Base-by-base conservation (phyloP, 2,888 invertebrate species). In the Spicauda simplicius region DNA sequence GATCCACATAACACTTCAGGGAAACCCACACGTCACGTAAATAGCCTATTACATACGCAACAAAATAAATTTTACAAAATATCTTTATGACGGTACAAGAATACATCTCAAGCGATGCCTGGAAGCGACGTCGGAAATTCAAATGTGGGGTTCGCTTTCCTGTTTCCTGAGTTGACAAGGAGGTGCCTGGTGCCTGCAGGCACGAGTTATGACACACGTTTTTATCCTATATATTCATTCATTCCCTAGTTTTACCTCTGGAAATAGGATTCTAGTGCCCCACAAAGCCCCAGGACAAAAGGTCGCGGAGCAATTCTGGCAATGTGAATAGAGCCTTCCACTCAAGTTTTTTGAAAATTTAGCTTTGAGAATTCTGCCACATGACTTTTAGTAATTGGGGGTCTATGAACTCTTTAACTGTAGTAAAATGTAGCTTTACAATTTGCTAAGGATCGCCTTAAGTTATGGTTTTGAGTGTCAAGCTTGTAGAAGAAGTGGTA, bases 221-320 rank as follows among this genome's bases (percentile, higher is more conserved):
- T 64, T 50, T 64, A 64, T 57, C 33, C 56, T 64, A 54, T n/a
- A n/a, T n/a, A n/a, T n/a, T n/a, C 54, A 54, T 54, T 16, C 56
- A 8, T 5, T n/a, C 20, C 62, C 16, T 11, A 16, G 41, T 48
- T 63, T 63, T 54, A 55, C 33, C 33, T 52, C 60, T 16, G 50
- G 45, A 63, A 62, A 63, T 63, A 54, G 54, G 62, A 62, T 62
- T 53, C 37, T 53, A 55, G 63, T 55, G 41, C 30, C 30, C 16
- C 18, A 55, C 48, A 55, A 63, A 48, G 63, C 45, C 25, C 18
- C 63, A 63, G 55, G 63, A 63, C 63, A 63, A 63, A 62, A 63
- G 48, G 16, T 18, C 48, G 18, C 30, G 25, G 45, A 55, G 53
- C 37, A 54, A 62, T 45, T 60, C 53, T 45, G 33, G 18, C 62